These are phyloP conservation scores for Lasioglossum morio DNA, from an alignment of 2,888 invertebrate genomes.

Conservation along the genomic window DNA sequence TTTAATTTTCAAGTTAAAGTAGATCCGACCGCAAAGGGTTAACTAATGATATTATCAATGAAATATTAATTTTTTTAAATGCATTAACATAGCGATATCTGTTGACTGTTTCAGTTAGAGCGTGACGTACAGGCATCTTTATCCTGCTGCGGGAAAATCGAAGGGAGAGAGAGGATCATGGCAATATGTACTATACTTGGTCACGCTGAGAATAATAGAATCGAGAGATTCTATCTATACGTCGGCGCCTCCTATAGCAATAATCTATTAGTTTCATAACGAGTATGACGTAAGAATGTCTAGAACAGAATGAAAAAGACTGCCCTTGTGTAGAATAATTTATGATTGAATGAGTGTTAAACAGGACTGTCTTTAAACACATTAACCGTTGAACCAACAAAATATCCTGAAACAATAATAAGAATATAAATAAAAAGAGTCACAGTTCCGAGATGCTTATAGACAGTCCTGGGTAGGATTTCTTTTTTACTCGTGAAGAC, in stretches of 20 bases:
- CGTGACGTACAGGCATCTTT: neutral
- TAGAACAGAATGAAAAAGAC: slow-evolving; percentile 51
- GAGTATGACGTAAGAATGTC: slow-evolving; percentile 14
- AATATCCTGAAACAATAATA: neutral
- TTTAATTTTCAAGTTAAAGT: too few species aligned
- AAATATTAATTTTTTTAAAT: too few species aligned
- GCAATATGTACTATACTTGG: neutral
- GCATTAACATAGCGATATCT: too few species aligned
- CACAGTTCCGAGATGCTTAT: slow-evolving; percentile 1
- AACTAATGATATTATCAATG: too few species aligned
- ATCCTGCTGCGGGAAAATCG: neutral
- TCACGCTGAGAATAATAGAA: neutral
- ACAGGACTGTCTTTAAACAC: slow-evolving; percentile 41
- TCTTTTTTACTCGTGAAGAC: slow-evolving; percentile 35
- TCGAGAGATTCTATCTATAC: neutral
- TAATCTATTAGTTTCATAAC: slow-evolving; percentile 16
- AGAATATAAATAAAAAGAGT: neutral
- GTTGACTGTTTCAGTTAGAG: slow-evolving; percentile 13
- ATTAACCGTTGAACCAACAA: neutral
- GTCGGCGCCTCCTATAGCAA: slow-evolving; percentile 16
- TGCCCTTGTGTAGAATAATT: slow-evolving; percentile 54
- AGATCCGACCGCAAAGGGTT: too few species aligned
- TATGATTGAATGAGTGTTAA: slow-evolving; percentile 32
- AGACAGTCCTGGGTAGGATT: slow-evolving; percentile 36
- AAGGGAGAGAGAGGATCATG: neutral